phyloP scores from a whole-genome alignment of 2,888 invertebrate species.

The Drosophila monieri region DNA sequence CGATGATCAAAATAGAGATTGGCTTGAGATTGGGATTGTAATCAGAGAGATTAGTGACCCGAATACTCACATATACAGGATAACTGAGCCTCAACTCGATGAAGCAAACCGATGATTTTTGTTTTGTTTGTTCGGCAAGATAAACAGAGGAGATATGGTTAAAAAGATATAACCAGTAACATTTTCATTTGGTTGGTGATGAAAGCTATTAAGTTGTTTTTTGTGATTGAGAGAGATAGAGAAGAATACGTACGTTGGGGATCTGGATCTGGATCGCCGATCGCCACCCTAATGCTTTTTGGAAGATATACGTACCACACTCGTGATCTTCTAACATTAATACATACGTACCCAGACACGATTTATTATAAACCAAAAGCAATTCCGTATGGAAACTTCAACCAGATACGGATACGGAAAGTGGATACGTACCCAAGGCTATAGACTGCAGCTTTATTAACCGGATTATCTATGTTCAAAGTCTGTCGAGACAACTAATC shows the following conservation, averaged over 20 bases:
- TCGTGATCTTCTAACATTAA: constrained; percentile 32
- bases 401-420: no score
- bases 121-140: constrained; percentile 13
- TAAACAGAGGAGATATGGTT: constrained; percentile 23
- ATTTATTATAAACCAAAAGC: constrained; percentile 19
- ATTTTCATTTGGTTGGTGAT: constrained; percentile 15
- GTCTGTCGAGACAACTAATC: constrained; percentile 35
- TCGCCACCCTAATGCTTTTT: constrained; percentile 24
- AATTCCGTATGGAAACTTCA: constrained; percentile 11
- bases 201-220: neutral
- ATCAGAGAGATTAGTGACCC: constrained; percentile 40
- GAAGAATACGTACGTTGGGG: constrained; percentile 43
- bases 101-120: no score
- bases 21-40: constrained; percentile 19
- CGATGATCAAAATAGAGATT: constrained; percentile 23
- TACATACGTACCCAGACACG: constrained; percentile 42
- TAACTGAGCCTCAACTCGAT: constrained; percentile 18
- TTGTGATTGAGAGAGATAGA: constrained; percentile 20
- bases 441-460: constrained; percentile 12
- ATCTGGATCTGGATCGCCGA: constrained; percentile 37
- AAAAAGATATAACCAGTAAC: constrained; percentile 5
- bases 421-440: constrained; percentile 46
- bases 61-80: constrained; percentile 44
- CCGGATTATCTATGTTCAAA: constrained; percentile 33
- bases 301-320: constrained; percentile 40